Evolutionary conservation across 2,888 invertebrate species (phyloP).

Genomic region (Tetrapedia diversipes): DNA sequence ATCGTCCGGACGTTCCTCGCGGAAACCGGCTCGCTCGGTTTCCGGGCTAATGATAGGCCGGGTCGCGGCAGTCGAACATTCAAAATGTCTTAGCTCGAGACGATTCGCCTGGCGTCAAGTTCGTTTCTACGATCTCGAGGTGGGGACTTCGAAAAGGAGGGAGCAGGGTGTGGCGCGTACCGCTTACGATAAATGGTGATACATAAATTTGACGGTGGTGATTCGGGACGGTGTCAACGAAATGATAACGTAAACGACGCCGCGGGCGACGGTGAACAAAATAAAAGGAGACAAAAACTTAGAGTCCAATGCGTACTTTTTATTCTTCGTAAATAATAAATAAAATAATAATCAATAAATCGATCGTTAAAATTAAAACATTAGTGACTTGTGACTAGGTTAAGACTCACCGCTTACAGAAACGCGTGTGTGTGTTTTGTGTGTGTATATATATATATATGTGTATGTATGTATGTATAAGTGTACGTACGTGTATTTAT

Average conservation of each 20-base stretch:
- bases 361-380: constrained; percentile 80
- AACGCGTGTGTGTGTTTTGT: constrained; percentile 65
- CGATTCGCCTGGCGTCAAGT: constrained; percentile 32
- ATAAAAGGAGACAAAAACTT: constrained; percentile 55
- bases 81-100: constrained; percentile 42
- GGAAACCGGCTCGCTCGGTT: constrained; percentile 27
- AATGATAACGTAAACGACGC: constrained; percentile 23
- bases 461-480: constrained; percentile 64
- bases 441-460: constrained; percentile 56
- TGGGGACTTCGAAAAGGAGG: neutral
- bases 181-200: neutral
- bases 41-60: constrained; percentile 67
- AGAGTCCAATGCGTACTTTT: constrained; percentile 72
- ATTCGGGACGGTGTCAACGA: neutral
- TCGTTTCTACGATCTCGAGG: constrained; percentile 8
- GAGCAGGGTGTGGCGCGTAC: constrained; percentile 27
- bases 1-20: constrained; percentile 3
- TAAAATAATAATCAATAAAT: constrained; percentile 82
- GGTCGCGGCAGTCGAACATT: constrained; percentile 63
- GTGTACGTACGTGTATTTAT: constrained; percentile 17
- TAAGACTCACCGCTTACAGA: constrained; percentile 82
- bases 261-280: neutral
- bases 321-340: constrained; percentile 79
- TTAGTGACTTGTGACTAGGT: constrained; percentile 83
- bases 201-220: neutral